Conservation (phyloP, 2,888 invertebrate genomes). For the Scaptomyza parva region DNA sequence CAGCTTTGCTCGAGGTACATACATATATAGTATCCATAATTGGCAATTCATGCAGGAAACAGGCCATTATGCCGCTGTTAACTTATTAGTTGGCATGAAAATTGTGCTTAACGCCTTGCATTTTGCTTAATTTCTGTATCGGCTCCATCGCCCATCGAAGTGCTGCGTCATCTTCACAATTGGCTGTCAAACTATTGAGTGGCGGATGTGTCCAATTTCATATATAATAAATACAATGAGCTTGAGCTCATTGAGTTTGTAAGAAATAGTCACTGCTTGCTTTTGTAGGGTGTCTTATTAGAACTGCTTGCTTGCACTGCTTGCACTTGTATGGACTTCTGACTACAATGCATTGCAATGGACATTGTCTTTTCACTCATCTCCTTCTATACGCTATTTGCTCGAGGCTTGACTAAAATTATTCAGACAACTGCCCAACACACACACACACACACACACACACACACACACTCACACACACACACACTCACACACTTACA, state of each 20-base stretch:
- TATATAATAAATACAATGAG: slow-evolving; percentile 66
- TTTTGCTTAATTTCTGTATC: slow-evolving; percentile 54
- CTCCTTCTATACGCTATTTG: slow-evolving; percentile 2
- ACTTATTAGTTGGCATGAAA: slow-evolving; percentile 79
- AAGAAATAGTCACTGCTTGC: not conserved
- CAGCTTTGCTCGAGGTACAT: not conserved
- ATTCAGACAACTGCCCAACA: slow-evolving; percentile 10
- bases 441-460: not conserved
- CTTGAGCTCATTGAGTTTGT: slow-evolving; percentile 25
- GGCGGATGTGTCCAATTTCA: slow-evolving; percentile 70
- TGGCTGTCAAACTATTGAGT: slow-evolving; percentile 68
- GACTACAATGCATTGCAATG: slow-evolving; percentile 3
- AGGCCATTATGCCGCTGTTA: slow-evolving; percentile 81
- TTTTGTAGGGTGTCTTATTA: not conserved
- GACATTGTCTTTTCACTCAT: slow-evolving; percentile 3
- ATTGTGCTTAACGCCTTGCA: slow-evolving; percentile 51
- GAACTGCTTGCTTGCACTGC: not conserved
- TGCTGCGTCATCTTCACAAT: slow-evolving; percentile 65
- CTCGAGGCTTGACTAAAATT: slow-evolving; percentile 17
- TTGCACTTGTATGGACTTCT: not conserved
- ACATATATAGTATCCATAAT: slow-evolving; percentile 50
- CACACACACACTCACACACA: not conserved
- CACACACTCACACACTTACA: too few relatives aligned
- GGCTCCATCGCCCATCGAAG: slow-evolving; percentile 2
- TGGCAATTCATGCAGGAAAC: slow-evolving; percentile 84